Base-by-base conservation (phyloP, 2,888 invertebrate genomes). In the Emmelina monodactyla region DNA sequence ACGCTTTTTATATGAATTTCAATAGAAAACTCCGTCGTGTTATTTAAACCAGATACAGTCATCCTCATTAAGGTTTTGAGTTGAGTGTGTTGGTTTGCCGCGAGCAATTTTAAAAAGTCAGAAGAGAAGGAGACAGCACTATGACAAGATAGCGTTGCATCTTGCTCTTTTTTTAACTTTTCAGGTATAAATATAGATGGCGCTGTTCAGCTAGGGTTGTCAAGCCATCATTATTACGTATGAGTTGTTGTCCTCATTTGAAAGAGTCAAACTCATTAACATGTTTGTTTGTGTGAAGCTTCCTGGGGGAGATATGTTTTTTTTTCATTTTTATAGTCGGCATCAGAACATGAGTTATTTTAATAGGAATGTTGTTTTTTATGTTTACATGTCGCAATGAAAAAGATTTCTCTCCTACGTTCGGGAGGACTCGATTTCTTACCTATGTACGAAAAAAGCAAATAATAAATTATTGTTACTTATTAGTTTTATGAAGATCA, bases 201-300 rank as follows among this genome's bases (percentile, higher is more conserved):
- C n/a, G n/a, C n/a, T n/a, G n/a, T n/a, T n/a, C n/a, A n/a, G 25
- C 22, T 28, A 32, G 32, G 36, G 32, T 16, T 36, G 36, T 28
- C 32, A 33, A 9, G 1, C n/a, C 30, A 32, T 34, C 34, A 14
- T 35, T 29, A 37, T 37, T 35, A 28, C 33, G 35, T 35, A 22
- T 31, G 22, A 35, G 32, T 13, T 16, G 37, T 28, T 28, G 15
- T 29, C 22, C 30, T 15, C 32, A 29, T 16, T 14, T n/a, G 35
- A 19, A 29, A 32, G 31, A 12, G 31, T 25, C 33, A 13, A 33
- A 32, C 35, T 37, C 39, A 42, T 42, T 39, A 42, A 31, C 28
- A 29, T n/a, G 28, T 37, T 35, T 35, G 35, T 28, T 25, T 30
- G 19, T 34, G 29, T 32, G n/a, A n/a, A n/a, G n/a, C n/a, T n/a